These are phyloP conservation scores for Amphiprion ocellaris DNA, from an alignment of 2,113 vertebrate species.

Conservation along the genomic window DNA sequence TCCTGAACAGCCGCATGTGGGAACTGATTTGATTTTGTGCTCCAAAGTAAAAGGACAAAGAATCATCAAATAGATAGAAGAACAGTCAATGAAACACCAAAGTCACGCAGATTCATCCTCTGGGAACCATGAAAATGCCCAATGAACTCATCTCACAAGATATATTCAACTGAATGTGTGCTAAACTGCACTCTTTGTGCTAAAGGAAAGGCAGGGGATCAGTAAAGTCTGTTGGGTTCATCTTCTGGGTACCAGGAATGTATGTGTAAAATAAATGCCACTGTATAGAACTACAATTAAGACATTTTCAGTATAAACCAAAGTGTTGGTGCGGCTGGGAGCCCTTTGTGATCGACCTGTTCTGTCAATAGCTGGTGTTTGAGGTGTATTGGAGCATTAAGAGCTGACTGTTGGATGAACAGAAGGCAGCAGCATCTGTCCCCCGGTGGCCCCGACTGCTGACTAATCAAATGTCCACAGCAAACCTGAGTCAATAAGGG, in stretches of 20 bases:
- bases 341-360: neutral
- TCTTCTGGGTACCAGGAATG: neutral
- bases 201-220: neutral
- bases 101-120: neutral
- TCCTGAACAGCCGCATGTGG: no score
- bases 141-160: neutral
- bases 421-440: conserved; percentile 29
- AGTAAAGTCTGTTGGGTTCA: neutral
- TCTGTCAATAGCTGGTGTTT: neutral
- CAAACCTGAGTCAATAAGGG: conserved; percentile 60
- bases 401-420: conserved; percentile 52
- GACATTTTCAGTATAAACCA: neutral
- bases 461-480: conserved; percentile 60
- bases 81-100: neutral
- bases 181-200: neutral
- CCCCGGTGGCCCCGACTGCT: conserved; percentile 28
- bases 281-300: no score
- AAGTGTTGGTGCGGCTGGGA: neutral
- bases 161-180: no score
- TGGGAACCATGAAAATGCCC: neutral
- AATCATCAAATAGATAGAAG: no score
- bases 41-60: no score
- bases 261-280: neutral
- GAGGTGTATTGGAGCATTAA: conserved; percentile 22
- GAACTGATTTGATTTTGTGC: no score